Percentiles rank a stretch among this genome's conserved stretches.
These are phyloP conservation scores for Galeopsomyia nigrocyanea DNA, from an alignment of 2,888 invertebrate species.

Conservation along the genomic window DNA sequence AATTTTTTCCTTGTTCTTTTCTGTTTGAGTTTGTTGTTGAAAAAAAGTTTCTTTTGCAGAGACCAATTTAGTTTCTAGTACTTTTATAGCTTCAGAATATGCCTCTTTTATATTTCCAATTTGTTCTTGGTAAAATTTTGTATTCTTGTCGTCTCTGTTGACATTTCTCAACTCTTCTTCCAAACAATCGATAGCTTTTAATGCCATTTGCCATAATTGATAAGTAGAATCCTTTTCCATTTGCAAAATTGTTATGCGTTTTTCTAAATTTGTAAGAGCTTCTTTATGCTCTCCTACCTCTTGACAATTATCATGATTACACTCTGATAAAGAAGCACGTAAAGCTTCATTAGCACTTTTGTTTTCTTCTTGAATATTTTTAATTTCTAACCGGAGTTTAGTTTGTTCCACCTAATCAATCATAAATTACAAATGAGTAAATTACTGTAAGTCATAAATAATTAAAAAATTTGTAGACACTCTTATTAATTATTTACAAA, in stretches of 20 bases:
- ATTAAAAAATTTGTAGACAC: background rate
- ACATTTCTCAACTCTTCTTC: conserved; percentile 77
- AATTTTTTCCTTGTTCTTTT: conserved; percentile 70
- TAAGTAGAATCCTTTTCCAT: conserved; percentile 77
- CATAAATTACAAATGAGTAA: conserved; percentile 6
- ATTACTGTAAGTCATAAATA: background rate
- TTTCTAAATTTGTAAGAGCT: conserved; percentile 58
- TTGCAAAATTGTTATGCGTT: conserved; percentile 59
- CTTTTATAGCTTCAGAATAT: conserved; percentile 71
- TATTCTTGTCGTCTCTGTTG: conserved; percentile 51
- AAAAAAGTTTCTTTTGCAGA: conserved; percentile 70
- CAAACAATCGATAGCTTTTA: conserved; percentile 76
- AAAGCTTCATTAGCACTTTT: conserved; percentile 53
- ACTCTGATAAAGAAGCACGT: conserved; percentile 52
- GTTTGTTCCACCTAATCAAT: conserved; percentile 58
- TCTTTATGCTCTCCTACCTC: conserved; percentile 48
- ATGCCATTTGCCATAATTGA: conserved; percentile 77
- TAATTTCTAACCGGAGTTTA: conserved; percentile 57
- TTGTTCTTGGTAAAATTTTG: conserved; percentile 59
- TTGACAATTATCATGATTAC: conserved; percentile 52
- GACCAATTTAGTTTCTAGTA: conserved; percentile 73
- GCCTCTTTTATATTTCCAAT: conserved; percentile 66
- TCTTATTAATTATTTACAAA: background rate
- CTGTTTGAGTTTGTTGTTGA: conserved; percentile 59
- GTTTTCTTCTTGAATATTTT: conserved; percentile 54